phyloP scores from a whole-genome alignment of 2,888 invertebrate species.

The Mamestra brassicae region DNA sequence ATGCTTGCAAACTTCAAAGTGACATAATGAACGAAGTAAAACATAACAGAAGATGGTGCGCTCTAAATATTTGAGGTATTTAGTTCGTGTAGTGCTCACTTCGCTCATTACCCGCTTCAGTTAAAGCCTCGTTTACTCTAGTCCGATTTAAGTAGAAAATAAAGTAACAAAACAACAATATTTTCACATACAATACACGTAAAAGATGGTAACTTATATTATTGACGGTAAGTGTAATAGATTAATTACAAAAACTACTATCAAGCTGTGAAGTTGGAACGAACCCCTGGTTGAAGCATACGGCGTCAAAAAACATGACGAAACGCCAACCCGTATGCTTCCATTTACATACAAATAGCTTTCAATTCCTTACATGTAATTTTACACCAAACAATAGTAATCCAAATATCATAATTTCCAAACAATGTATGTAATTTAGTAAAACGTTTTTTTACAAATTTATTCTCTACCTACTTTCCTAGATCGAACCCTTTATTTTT shows the following conservation, averaged over 20 bases:
- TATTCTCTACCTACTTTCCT: slow-evolving; percentile 85
- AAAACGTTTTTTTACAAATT: slow-evolving; percentile 66
- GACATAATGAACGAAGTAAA: slow-evolving; percentile 15
- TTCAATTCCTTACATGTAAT: slow-evolving; percentile 65
- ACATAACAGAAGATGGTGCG: neutral
- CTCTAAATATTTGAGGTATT: neutral
- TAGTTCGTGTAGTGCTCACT: neutral
- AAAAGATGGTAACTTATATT: slow-evolving; percentile 42
- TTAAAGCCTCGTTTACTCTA: slow-evolving; percentile 49
- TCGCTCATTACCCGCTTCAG: slow-evolving; percentile 22
- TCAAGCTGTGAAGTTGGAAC: slow-evolving; percentile 33
- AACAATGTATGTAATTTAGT: slow-evolving; percentile 36
- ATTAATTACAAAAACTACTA: slow-evolving; percentile 20
- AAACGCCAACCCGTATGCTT: slow-evolving; percentile 48
- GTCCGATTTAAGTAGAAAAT: slow-evolving; percentile 52
- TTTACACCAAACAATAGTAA: slow-evolving; percentile 42
- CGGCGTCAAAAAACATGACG: slow-evolving; percentile 42
- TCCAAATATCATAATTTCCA: slow-evolving; percentile 27
- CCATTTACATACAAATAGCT: slow-evolving; percentile 63
- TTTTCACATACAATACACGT: slow-evolving; percentile 37
- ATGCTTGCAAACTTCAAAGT: slow-evolving; percentile 55
- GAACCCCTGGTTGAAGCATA: slow-evolving; percentile 41
- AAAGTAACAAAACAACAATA: slow-evolving; percentile 39
- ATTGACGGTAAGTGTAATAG: neutral
- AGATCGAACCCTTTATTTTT: slow-evolving; percentile 72